Percentiles rank a stretch among this genome's conserved stretches.
Conservation (phyloP, 2,888 invertebrate genomes). For the Harmothoe impar region DNA sequence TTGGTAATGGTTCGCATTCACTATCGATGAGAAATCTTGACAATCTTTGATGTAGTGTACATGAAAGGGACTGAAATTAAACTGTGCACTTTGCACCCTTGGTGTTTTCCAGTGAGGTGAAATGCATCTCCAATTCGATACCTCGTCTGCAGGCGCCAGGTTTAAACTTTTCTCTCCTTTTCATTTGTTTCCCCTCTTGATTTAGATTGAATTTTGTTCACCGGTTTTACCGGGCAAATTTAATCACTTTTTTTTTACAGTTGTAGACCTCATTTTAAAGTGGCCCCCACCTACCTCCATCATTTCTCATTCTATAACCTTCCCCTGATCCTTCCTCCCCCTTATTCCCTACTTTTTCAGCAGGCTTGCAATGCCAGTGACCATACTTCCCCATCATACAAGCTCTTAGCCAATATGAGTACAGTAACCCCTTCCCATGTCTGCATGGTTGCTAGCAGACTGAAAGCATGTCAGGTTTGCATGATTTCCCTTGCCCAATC, state of each 20-base stretch:
- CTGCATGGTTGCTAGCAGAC: background rate
- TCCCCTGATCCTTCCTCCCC: background rate
- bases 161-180: conserved; percentile 32
- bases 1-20: too few species aligned
- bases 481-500: background rate
- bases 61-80: conserved; percentile 7
- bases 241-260: background rate
- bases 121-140: conserved; percentile 41
- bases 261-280: background rate
- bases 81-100: conserved; percentile 36
- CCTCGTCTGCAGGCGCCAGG: conserved; percentile 50
- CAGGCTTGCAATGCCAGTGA: background rate
- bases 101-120: conserved; percentile 51
- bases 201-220: conserved; percentile 52
- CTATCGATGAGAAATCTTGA: too few species aligned
- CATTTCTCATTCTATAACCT: too few species aligned
- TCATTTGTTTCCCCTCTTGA: conserved; percentile 10
- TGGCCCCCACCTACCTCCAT: background rate
- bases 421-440: background rate
- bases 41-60: too few species aligned
- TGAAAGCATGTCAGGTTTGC: background rate
- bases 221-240: background rate
- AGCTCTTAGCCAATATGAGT: background rate
- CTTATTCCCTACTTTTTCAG: background rate
- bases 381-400: background rate